Base-by-base conservation (phyloP, 2,888 invertebrate genomes). In the Pollenia griseotomentosa region DNA sequence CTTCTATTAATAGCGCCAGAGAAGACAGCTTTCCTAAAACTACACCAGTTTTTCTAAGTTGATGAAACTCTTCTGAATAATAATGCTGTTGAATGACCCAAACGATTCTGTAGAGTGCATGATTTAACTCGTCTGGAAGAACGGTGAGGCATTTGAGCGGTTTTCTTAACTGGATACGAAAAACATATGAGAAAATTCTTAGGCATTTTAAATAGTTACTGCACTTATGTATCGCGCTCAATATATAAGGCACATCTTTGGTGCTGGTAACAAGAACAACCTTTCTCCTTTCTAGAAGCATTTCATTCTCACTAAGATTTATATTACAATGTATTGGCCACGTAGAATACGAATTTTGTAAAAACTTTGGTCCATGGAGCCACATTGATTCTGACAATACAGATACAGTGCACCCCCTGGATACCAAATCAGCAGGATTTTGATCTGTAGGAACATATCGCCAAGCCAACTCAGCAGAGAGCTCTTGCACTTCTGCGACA, bases 341-440 rank as follows among this genome's bases (percentile, higher is more conserved):
- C 46, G 14, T n/a, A 44, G 0, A 44, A 23, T 48, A 12, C 12
- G 4, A 5, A 14, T 19, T 5, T 7, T 11, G 44, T 23, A 70
- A 19, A 51, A 82, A 82, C 9, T 14, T 1, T 48, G 75, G 68
- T 10, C 75, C 82, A 55, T 42, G 12, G 0, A 68, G 0, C 82
- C 82, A 82, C n/a, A 23, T 42, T 2, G 75, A 68, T 10, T 57
- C 16, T 8, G 11, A n/a, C 0, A 82, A 40, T 14, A 57, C 19
- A n/a, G 19, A 10, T n/a, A 59, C 59, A 23, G 48, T 57, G 11
- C 68, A 82, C 2, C 66, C 74, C 12, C 82, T 23, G 33, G 59
- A 73, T 40, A 87, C 77, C 6, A 88, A 33, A 75, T 89, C 88
- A 0, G 88, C 88, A n/a, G 87, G 83, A 57, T 89, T 88, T n/a